Percentiles rank a stretch among this genome's conserved stretches.
These are phyloP conservation scores for Lycodopsis pacificus DNA, from an alignment of 2,797 vertebrate genomes.

Conservation along the genomic window DNA sequence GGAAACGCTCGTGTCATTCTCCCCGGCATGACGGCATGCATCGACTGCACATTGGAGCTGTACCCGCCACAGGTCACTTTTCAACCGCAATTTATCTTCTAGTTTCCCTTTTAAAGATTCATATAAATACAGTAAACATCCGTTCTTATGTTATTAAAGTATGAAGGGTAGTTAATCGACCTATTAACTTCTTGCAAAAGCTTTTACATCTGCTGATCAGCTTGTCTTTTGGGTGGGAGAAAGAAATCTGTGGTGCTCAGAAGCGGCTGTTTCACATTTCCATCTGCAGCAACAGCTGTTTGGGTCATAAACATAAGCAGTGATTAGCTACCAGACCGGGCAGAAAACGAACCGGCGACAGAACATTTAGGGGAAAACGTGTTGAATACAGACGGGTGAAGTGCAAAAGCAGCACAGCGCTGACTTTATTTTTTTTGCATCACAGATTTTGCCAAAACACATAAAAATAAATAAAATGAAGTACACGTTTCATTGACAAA, in stretches of 20 bases:
- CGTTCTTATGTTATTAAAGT: background rate
- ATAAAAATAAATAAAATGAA: background rate
- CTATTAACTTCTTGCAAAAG: background rate
- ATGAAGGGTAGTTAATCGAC: background rate
- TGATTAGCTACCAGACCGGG: background rate
- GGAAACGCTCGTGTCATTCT: constrained; percentile 95
- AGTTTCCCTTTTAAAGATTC: constrained; percentile 8
- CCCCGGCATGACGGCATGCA: constrained; percentile 96
- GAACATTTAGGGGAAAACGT: background rate
- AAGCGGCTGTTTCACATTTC: constrained; percentile 13
- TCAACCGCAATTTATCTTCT: background rate
- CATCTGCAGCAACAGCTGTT: constrained; percentile 35
- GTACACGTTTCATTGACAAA: background rate
- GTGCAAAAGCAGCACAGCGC: background rate
- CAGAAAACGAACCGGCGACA: background rate
- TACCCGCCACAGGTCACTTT: constrained; percentile 92
- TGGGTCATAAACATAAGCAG: background rate
- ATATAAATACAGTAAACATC: background rate
- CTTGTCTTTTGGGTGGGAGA: background rate
- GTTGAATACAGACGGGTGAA: background rate
- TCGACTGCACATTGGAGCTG: constrained; percentile 95
- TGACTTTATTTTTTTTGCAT: background rate
- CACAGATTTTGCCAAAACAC: background rate
- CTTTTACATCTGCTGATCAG: background rate
- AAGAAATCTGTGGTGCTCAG: constrained; percentile 16